These are phyloP conservation scores for Ligdia adustata DNA, from an alignment of 2,888 invertebrate genomes.

Conservation along the genomic window DNA sequence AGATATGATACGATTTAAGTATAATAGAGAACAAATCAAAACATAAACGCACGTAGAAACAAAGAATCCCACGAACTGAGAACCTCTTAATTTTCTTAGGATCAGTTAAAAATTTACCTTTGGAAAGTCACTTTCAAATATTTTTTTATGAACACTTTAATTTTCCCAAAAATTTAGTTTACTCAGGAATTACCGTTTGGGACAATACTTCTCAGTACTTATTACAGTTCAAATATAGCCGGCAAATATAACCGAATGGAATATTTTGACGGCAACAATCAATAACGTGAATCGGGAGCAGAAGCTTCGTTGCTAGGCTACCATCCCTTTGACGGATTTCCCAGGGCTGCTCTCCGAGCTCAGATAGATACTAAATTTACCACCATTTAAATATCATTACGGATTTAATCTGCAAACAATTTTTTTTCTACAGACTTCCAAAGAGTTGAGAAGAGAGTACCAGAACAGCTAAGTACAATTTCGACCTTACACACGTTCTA, in stretches of 20 bases:
- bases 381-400: constrained; percentile 43
- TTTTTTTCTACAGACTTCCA: too few relatives aligned
- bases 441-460: too few relatives aligned
- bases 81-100: too few relatives aligned
- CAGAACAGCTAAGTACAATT: too few relatives aligned
- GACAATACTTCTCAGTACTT: constrained; percentile 13
- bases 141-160: too few relatives aligned
- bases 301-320: constrained; percentile 61
- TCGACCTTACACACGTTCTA: too few relatives aligned
- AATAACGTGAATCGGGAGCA: constrained; percentile 68
- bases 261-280: constrained; percentile 66
- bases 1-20: too few relatives aligned
- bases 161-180: background rate
- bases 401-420: constrained; percentile 36
- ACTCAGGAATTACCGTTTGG: background rate
- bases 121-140: too few relatives aligned
- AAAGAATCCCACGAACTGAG: too few relatives aligned
- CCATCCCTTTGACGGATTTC: constrained; percentile 62
- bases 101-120: too few relatives aligned
- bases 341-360: constrained; percentile 39
- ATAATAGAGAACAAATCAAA: too few relatives aligned
- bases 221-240: constrained; percentile 21
- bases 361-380: constrained; percentile 46
- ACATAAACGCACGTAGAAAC: too few relatives aligned
- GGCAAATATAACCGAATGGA: constrained; percentile 42